A percentile compares a stretch with the other conserved stretches of the same genome.
These are phyloP conservation scores for Pachydiplax longipennis DNA, from an alignment of 2,888 invertebrate species.

Conservation along the genomic window DNA sequence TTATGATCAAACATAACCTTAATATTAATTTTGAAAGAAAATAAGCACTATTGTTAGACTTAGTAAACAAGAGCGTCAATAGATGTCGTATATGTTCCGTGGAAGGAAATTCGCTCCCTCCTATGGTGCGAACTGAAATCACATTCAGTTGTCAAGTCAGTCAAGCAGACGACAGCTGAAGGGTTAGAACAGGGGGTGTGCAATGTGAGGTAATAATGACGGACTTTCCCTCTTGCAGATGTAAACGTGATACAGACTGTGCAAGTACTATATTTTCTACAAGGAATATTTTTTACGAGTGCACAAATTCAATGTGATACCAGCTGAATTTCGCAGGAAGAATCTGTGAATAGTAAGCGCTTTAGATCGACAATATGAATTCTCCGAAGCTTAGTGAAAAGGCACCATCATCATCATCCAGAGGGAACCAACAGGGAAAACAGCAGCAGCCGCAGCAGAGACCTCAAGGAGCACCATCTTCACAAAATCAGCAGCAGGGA, in stretches of 20 bases:
- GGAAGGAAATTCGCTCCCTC: background rate
- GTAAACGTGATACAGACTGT: background rate
- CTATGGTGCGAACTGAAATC: background rate
- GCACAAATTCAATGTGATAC: background rate
- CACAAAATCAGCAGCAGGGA: conserved; percentile 6
- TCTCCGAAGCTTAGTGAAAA: conserved; percentile 33
- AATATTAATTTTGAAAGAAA: background rate
- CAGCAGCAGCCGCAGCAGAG: conserved; percentile 22
- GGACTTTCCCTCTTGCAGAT: background rate
- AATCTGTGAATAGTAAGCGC: conserved; percentile 3
- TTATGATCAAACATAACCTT: too few species aligned
- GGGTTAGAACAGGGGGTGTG: background rate
- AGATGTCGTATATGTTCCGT: background rate
- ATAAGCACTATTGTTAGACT: background rate
- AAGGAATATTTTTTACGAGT: conserved; percentile 16
- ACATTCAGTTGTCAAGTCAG: conserved; percentile 24
- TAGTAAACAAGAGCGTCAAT: background rate
- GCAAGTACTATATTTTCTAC: conserved; percentile 14
- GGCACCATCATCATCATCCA: conserved; percentile 7
- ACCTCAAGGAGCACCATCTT: background rate
- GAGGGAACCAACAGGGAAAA: conserved; percentile 21
- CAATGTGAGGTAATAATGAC: conserved; percentile 16
- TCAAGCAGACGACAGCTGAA: conserved; percentile 42
- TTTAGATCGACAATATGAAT: conserved; percentile 30
- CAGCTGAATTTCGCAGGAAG: conserved; percentile 19